These are phyloP conservation scores for Zele albiditarsus DNA, from an alignment of 2,888 invertebrate species.

Conservation along the genomic window DNA sequence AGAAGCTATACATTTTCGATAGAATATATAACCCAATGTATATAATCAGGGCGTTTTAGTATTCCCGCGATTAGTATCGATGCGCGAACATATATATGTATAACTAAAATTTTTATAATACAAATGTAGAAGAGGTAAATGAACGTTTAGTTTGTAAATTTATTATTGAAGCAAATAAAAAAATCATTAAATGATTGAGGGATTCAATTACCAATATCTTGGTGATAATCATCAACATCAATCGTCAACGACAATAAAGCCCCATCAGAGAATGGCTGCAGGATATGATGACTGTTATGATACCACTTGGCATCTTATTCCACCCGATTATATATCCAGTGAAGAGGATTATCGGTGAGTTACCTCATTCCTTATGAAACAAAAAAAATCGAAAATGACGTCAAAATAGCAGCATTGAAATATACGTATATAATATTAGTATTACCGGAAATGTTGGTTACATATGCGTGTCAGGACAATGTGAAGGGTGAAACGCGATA, in stretches of 20 bases:
- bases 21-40: slow-evolving; percentile 71
- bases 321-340: slow-evolving; percentile 80
- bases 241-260: slow-evolving; percentile 35
- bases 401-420: slow-evolving; percentile 1
- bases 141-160: not conserved
- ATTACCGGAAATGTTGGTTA: slow-evolving; percentile 8
- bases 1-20: slow-evolving; percentile 70
- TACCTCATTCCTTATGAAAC: not conserved
- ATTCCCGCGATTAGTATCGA: slow-evolving; percentile 55
- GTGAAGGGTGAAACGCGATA: slow-evolving; percentile 20
- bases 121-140: no score
- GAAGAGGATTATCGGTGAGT: slow-evolving; percentile 82
- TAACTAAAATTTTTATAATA: not conserved
- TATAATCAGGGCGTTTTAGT: slow-evolving; percentile 56
- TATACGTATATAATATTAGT: not conserved
- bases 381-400: slow-evolving; percentile 7
- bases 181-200: slow-evolving; percentile 28
- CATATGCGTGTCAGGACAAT: slow-evolving; percentile 16
- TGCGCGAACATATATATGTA: slow-evolving; percentile 40
- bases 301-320: slow-evolving; percentile 81
- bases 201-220: slow-evolving; percentile 35
- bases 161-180: not conserved
- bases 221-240: slow-evolving; percentile 8
- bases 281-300: slow-evolving; percentile 80
- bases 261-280: slow-evolving; percentile 73